Conservation (phyloP, 2,888 invertebrate species). For the Margaritifera margaritifera region DNA sequence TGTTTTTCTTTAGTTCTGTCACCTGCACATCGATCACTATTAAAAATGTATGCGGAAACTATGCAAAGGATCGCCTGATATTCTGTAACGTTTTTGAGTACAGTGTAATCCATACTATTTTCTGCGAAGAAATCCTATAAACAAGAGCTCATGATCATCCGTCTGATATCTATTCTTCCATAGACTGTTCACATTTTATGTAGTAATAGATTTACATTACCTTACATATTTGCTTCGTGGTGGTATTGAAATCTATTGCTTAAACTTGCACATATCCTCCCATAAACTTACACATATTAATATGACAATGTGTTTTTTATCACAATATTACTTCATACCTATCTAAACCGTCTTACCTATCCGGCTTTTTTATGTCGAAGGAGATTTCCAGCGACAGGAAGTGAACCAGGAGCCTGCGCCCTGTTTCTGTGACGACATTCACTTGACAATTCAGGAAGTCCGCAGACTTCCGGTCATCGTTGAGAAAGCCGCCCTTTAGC, state of each 20-base stretch:
- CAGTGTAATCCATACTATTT: no score
- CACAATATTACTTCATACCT: not conserved
- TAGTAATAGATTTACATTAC: no score
- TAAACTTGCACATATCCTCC: not conserved
- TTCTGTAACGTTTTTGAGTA: no score
- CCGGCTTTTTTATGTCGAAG: conserved; percentile 38
- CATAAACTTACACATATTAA: no score
- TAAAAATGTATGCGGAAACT: no score
- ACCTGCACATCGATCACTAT: no score
- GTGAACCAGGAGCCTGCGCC: conserved; percentile 40
- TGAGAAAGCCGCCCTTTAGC: conserved; percentile 44
- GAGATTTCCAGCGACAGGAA: conserved; percentile 50
- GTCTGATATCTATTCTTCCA: no score
- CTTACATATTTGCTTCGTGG: not conserved
- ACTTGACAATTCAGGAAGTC: conserved; percentile 43
- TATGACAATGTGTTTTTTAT: not conserved
- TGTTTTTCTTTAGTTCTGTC: no score
- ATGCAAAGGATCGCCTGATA: no score
- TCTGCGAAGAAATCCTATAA: no score
- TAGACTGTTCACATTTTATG: no score
- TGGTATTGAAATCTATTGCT: not conserved
- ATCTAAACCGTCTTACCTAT: conserved; percentile 37
- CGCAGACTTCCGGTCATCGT: conserved; percentile 22
- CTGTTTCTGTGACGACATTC: conserved; percentile 34
- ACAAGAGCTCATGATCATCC: no score